Evolutionary conservation across 2,888 invertebrate species (phyloP).

Genomic region (Thysanoteuthis rhombus): DNA sequence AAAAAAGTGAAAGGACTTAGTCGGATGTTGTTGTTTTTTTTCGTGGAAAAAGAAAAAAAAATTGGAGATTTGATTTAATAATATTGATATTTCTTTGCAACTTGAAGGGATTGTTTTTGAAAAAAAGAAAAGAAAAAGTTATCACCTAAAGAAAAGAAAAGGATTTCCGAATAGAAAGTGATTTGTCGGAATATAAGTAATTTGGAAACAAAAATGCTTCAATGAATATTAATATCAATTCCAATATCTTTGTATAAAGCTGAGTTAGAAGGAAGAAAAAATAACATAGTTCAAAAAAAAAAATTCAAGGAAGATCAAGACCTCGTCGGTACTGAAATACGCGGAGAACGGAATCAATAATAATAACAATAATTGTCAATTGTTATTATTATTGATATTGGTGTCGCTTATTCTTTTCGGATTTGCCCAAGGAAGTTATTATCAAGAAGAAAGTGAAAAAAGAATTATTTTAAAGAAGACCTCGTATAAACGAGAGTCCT

Average conservation of each 20-base stretch:
- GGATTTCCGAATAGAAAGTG: too few species aligned
- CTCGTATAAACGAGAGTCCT: background rate
- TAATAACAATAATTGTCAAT: background rate
- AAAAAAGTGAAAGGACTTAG: background rate
- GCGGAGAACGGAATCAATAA: background rate
- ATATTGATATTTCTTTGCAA: too few species aligned
- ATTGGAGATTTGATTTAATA: too few species aligned
- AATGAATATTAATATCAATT: background rate
- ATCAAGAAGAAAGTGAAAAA: background rate
- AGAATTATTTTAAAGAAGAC: background rate
- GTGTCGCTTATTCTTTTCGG: background rate
- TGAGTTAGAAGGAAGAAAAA: background rate
- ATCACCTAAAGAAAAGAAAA: background rate
- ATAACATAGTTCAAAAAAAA: background rate
- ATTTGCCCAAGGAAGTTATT: background rate
- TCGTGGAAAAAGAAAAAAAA: too few species aligned
- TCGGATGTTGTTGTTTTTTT: too few species aligned
- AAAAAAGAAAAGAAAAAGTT: too few species aligned
- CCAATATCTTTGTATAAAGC: background rate
- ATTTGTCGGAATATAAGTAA: too few species aligned
- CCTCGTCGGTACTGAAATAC: background rate
- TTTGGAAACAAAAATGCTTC: too few species aligned
- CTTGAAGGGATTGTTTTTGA: too few species aligned
- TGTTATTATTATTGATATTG: background rate
- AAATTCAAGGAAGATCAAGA: background rate